Conservation (phyloP, 2,888 invertebrate species). For the Pomacea canaliculata region DNA sequence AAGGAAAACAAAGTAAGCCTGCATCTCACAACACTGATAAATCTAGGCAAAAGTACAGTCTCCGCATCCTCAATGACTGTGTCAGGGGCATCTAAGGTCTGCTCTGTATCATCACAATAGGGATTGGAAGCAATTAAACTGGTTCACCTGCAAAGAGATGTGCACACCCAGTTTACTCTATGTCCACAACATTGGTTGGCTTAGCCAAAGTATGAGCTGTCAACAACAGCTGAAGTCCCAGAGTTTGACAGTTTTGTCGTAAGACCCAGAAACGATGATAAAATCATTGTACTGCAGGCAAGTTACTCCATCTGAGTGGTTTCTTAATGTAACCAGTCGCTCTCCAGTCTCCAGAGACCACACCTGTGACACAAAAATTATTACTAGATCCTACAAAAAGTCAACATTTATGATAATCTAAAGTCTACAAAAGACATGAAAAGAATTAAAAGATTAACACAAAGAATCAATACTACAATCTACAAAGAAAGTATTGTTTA, state of each 20-base stretch:
- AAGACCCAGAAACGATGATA: constrained; percentile 73
- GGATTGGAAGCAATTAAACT: too few species aligned
- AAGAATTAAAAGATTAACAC: neutral
- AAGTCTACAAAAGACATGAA: neutral
- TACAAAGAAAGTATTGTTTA: too few species aligned
- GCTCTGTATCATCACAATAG: too few species aligned
- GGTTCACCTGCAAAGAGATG: too few species aligned
- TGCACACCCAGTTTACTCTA: too few species aligned
- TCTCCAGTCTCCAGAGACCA: constrained; percentile 72
- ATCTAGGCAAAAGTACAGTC: too few species aligned
- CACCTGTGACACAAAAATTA: constrained; percentile 63
- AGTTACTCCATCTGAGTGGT: constrained; percentile 73
- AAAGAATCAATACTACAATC: too few species aligned
- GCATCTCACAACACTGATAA: too few species aligned
- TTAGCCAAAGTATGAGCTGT: constrained; percentile 1
- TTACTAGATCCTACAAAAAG: neutral
- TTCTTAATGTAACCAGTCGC: constrained; percentile 71
- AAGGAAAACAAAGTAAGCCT: too few species aligned
- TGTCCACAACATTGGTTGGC: too few species aligned
- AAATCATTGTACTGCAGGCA: constrained; percentile 74
- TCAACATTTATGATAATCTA: neutral
- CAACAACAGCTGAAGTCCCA: constrained; percentile 72
- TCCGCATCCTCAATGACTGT: too few species aligned
- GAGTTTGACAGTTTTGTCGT: constrained; percentile 73
- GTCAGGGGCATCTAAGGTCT: too few species aligned